Evolutionary conservation across 2,113 vertebrate species (phyloP).

Genomic region (Podocnemis expansa): DNA sequence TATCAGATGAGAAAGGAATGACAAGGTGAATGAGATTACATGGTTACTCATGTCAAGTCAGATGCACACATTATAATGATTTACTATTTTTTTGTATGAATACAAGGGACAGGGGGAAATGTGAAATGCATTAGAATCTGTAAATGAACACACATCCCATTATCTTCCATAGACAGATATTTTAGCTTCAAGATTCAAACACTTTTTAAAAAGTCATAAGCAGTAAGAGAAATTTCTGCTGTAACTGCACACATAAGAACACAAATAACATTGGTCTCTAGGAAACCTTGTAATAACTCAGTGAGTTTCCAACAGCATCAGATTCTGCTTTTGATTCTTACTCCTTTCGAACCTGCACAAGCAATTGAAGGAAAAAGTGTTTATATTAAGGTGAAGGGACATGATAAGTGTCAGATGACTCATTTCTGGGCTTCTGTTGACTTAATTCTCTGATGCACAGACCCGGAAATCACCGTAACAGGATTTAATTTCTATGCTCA

Average conservation of each 20-base stretch:
- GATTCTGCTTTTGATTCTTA: not conserved
- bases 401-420: not conserved
- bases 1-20: not conserved
- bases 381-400: not conserved
- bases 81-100: not conserved
- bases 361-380: not conserved
- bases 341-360: not conserved
- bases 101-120: no score
- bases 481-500: not conserved
- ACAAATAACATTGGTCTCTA: not conserved
- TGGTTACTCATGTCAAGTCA: not conserved
- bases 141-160: not conserved
- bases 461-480: not conserved
- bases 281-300: not conserved
- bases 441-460: not conserved
- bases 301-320: not conserved
- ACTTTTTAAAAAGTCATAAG: not conserved
- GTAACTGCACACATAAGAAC: not conserved
- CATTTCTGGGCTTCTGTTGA: not conserved
- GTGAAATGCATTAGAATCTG: no score
- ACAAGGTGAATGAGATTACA: not conserved
- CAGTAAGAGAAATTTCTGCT: not conserved
- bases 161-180: not conserved
- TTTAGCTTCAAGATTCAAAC: not conserved
- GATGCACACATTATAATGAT: not conserved